These are phyloP conservation scores for Hylaeus volcanicus DNA, from an alignment of 1,140 invertebrate genomes.

Conservation along the genomic window DNA sequence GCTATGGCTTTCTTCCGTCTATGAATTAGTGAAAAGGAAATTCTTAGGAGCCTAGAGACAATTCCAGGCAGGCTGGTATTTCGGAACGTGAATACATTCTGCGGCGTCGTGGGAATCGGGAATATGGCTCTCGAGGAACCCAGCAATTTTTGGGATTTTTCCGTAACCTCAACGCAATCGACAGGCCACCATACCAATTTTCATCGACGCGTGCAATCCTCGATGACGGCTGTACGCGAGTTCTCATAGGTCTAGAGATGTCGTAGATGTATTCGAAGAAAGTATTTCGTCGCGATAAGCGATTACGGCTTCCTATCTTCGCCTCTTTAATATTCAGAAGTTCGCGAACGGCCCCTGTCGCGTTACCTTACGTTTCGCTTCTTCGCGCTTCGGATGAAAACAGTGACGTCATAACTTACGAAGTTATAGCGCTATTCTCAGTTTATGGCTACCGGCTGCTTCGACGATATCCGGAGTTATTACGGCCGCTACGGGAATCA, in stretches of 20 bases:
- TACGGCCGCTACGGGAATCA: slow-evolving; percentile 21
- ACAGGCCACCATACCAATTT: no score
- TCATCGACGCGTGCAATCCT: no score
- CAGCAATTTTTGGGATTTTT: slow-evolving; percentile 19
- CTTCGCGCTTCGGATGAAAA: slow-evolving; percentile 11
- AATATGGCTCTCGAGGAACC: neutral
- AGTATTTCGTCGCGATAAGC: neutral
- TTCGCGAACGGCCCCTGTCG: neutral
- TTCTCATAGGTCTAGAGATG: no score
- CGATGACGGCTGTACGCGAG: no score
- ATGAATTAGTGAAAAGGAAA: slow-evolving; percentile 64
- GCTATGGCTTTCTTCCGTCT: slow-evolving; percentile 53
- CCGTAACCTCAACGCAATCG: no score
- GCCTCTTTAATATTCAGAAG: neutral
- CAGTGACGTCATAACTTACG: slow-evolving; percentile 49
- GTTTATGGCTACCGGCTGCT: slow-evolving; percentile 51
- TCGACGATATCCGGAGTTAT: slow-evolving; percentile 41
- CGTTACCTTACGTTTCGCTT: neutral
- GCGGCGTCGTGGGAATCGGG: neutral
- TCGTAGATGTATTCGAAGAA: no score
- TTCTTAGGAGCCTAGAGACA: slow-evolving; percentile 39
- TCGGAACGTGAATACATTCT: slow-evolving; percentile 20
- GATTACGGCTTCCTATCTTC: neutral
- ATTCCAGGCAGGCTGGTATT: slow-evolving; percentile 27
- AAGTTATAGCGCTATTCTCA: slow-evolving; percentile 49